Percentiles rank a stretch among this genome's conserved stretches.
These are phyloP conservation scores for Ancistrus triradiatus DNA, from an alignment of 2,113 vertebrate species.

Conservation along the genomic window DNA sequence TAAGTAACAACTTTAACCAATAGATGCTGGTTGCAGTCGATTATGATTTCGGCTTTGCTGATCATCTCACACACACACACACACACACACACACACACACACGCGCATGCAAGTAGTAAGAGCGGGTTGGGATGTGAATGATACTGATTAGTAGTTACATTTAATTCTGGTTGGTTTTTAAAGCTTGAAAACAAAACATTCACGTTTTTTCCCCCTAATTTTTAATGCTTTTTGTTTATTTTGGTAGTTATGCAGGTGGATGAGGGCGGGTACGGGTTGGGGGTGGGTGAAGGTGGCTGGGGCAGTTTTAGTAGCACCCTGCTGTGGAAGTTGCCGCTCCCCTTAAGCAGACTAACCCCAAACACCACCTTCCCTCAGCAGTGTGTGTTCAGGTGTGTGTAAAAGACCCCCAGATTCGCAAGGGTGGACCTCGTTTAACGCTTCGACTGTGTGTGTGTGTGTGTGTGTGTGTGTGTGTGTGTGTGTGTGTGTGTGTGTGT, in stretches of 20 bases:
- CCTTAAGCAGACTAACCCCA: constrained; percentile 74
- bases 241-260: background rate
- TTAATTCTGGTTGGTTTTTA: too few species aligned
- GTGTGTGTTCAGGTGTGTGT: background rate
- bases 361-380: constrained; percentile 37
- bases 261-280: background rate
- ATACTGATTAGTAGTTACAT: too few species aligned
- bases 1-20: constrained; percentile 60
- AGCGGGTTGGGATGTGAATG: too few species aligned
- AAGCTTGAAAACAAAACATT: too few species aligned
- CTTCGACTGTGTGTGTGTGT: constrained; percentile 30
- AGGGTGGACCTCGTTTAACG: constrained; percentile 46
- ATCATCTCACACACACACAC: constrained; percentile 48
- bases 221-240: too few species aligned
- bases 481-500: constrained; percentile 24
- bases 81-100: constrained; percentile 9
- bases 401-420: constrained; percentile 32
- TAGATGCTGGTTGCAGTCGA: constrained; percentile 59
- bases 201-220: too few species aligned
- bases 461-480: constrained; percentile 5
- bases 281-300: constrained; percentile 30
- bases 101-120: too few species aligned
- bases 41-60: constrained; percentile 59
- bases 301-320: constrained; percentile 69
- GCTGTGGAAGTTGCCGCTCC: constrained; percentile 77